These are phyloP conservation scores for Gasterosteus nipponicus DNA, from an alignment of 2,113 vertebrate species.

Conservation along the genomic window DNA sequence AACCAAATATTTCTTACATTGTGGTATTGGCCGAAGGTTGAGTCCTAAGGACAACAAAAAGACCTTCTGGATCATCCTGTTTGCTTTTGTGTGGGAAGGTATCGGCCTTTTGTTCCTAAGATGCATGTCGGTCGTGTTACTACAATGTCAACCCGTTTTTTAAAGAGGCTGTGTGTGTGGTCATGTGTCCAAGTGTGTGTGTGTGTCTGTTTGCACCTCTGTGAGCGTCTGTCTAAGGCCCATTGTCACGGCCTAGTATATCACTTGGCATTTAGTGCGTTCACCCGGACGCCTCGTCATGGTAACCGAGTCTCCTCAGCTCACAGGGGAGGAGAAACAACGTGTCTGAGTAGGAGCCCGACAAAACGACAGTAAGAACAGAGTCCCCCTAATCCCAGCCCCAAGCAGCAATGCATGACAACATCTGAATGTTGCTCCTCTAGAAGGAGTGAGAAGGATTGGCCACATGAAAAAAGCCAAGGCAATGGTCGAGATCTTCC, in stretches of 20 bases:
- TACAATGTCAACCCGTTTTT: constrained; percentile 49
- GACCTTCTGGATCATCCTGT: not conserved
- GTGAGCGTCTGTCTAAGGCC: constrained; percentile 19
- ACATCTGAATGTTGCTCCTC: not conserved
- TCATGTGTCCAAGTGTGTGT: constrained; percentile 29
- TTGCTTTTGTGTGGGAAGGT: constrained; percentile 30
- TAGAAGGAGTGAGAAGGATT: not conserved
- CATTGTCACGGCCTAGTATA: constrained; percentile 60
- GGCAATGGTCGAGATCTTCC: not conserved
- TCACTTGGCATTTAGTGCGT: constrained; percentile 54
- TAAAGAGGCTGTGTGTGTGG: constrained; percentile 25
- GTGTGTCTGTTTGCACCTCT: constrained; percentile 40
- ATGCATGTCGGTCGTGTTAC: constrained; percentile 47
- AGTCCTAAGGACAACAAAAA: constrained; percentile 27
- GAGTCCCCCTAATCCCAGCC: not conserved
- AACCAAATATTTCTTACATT: not conserved
- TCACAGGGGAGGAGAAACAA: constrained; percentile 35
- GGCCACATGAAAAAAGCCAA: not conserved
- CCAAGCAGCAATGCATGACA: not conserved
- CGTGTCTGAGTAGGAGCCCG: constrained; percentile 4
- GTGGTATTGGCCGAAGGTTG: constrained; percentile 5
- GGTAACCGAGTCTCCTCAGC: constrained; percentile 58
- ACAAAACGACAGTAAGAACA: constrained; percentile 19
- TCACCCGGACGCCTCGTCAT: constrained; percentile 53
- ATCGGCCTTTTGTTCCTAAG: constrained; percentile 41